Conservation (phyloP, 2,113 vertebrate genomes). For the Cettia cetti region DNA sequence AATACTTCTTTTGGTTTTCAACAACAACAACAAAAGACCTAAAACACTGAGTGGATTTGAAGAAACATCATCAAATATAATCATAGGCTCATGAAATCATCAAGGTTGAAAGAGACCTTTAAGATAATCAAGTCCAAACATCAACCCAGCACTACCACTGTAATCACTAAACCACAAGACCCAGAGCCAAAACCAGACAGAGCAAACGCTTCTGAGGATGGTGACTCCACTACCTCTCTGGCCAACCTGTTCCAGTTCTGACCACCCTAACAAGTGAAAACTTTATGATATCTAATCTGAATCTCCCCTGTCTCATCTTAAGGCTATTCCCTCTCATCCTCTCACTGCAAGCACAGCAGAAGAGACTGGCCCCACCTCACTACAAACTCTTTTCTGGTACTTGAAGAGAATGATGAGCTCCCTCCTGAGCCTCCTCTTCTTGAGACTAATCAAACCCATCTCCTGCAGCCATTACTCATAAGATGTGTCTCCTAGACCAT, state of each 20-base stretch:
- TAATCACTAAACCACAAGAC: neutral
- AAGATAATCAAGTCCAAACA: neutral
- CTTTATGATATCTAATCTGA: neutral
- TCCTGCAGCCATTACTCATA: neutral
- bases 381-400: no score
- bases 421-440: neutral
- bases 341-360: neutral
- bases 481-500: neutral
- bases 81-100: neutral
- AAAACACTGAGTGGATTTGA: neutral
- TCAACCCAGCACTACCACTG: neutral
- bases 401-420: neutral
- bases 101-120: neutral
- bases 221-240: neutral
- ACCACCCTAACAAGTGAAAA: neutral
- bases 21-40: no score
- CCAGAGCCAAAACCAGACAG: fast-evolving
- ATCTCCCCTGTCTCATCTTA: neutral
- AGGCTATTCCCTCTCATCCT: neutral
- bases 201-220: neutral
- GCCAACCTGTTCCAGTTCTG: neutral
- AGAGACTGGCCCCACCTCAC: fast-evolving
- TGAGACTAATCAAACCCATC: neutral
- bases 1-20: neutral
- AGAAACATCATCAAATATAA: neutral